A percentile compares a stretch with the other conserved stretches of the same genome.
Evolutionary conservation across 2,888 invertebrate genomes (phyloP).

Genomic region (Nezara viridula): DNA sequence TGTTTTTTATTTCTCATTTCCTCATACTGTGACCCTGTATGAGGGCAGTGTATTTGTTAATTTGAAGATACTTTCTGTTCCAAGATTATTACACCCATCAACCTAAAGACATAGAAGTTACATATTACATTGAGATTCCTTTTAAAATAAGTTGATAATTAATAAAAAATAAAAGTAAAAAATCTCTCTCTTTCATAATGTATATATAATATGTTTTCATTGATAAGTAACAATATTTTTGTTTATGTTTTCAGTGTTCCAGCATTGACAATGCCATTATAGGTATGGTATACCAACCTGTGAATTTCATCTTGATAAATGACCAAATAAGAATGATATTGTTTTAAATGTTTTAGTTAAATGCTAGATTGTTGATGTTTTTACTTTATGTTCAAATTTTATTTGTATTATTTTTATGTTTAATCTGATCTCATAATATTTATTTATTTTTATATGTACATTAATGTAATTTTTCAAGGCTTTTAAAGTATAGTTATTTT

Average conservation of each 20-base stretch:
- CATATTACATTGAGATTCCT: too few species aligned
- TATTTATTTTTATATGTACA: not conserved
- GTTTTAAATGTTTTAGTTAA: conserved; percentile 19
- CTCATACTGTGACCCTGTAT: too few species aligned
- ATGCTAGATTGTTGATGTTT: conserved; percentile 16
- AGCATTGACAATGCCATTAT: not conserved
- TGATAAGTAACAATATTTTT: not conserved
- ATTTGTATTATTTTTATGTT: not conserved
- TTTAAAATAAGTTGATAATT: too few species aligned
- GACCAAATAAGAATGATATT: not conserved
- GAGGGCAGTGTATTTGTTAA: too few species aligned
- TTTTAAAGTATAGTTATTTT: not conserved
- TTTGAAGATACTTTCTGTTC: too few species aligned
- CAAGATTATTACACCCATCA: too few species aligned
- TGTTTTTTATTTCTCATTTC: too few species aligned
- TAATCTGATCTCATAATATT: conserved; percentile 3
- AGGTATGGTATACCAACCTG: not conserved
- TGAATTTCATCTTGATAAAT: not conserved
- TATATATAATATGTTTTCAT: not conserved
- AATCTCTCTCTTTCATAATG: too few species aligned
- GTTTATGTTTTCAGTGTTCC: not conserved
- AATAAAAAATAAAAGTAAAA: too few species aligned
- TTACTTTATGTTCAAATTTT: not conserved
- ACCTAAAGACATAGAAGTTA: too few species aligned
- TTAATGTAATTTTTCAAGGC: not conserved